These are phyloP conservation scores for Stichodactyla helianthus DNA, from an alignment of 64 coral and sea anemone species.

Conservation along the genomic window DNA sequence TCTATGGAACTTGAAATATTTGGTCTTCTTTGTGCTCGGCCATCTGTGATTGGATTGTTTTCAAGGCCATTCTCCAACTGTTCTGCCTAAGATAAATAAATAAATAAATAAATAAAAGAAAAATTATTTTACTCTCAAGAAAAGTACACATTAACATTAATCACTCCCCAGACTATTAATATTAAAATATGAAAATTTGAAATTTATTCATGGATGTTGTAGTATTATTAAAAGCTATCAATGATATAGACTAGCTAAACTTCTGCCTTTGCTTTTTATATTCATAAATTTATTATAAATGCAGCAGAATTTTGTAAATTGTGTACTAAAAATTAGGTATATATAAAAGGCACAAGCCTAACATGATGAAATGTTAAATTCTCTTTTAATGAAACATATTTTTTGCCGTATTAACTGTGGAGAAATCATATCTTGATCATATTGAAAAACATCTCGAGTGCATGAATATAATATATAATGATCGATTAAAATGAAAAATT, in stretches of 20 bases:
- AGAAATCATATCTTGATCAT: conserved; percentile 15
- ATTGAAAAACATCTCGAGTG: not conserved
- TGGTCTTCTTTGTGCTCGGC: conserved; percentile 23
- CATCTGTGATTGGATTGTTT: too few species aligned
- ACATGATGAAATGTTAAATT: conserved; percentile 13
- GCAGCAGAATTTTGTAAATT: conserved; percentile 9
- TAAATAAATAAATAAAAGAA: conserved; percentile 26
- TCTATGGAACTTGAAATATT: conserved; percentile 22
- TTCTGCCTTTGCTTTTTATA: not conserved
- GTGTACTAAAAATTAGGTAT: not conserved
- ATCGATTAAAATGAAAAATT: conserved; percentile 25
- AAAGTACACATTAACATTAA: not conserved
- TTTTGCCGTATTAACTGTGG: not conserved
- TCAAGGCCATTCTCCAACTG: conserved; percentile 26
- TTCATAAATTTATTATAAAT: conserved; percentile 9
- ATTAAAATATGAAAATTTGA: not conserved
- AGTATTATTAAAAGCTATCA: not conserved
- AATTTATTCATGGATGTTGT: conserved; percentile 1
- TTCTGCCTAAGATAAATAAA: conserved; percentile 24
- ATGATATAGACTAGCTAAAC: not conserved
- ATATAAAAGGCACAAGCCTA: not conserved
- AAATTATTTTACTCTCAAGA: not conserved
- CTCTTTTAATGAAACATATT: conserved; percentile 11
- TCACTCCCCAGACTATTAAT: not conserved
- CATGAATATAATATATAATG: not conserved